A percentile compares a stretch with the other conserved stretches of the same genome.
Evolutionary conservation across 2,888 invertebrate genomes (phyloP).

Genomic region (Cheiracanthium punctorium): DNA sequence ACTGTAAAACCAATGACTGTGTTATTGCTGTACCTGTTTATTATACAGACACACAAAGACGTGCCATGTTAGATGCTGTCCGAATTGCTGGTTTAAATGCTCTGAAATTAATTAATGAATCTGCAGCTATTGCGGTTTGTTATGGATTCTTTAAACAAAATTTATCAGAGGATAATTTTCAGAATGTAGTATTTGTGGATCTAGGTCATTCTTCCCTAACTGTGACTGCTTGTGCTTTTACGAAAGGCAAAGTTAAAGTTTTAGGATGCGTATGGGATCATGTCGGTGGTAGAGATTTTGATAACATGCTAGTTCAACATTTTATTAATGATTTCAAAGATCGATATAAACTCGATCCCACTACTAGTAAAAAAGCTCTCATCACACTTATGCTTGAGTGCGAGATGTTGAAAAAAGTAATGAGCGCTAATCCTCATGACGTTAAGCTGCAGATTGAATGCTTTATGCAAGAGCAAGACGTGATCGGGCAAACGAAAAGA

Average conservation of each 20-base stretch:
- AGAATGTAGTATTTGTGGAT: slow-evolving; percentile 96
- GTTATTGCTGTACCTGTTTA: slow-evolving; percentile 95
- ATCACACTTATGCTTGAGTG: slow-evolving; percentile 91
- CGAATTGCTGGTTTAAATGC: slow-evolving; percentile 95
- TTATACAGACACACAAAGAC: slow-evolving; percentile 95
- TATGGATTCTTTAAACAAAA: slow-evolving; percentile 99
- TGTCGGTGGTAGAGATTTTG: slow-evolving; percentile 95
- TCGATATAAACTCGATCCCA: slow-evolving; percentile 90
- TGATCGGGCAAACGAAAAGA: slow-evolving; percentile 84
- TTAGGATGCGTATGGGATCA: slow-evolving; percentile 90
- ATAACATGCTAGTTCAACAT: slow-evolving; percentile 88
- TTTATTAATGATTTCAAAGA: slow-evolving; percentile 91
- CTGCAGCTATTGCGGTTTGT: slow-evolving; percentile 94
- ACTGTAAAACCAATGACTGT: slow-evolving; percentile 94
- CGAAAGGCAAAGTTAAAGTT: slow-evolving; percentile 80
- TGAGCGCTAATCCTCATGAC: slow-evolving; percentile 97
- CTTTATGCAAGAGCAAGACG: slow-evolving; percentile 98
- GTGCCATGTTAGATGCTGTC: slow-evolving; percentile 92
- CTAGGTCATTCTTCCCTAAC: slow-evolving; percentile 96
- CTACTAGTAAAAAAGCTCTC: slow-evolving; percentile 88
- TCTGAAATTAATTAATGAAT: slow-evolving; percentile 95
- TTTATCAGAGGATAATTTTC: slow-evolving; percentile 89
- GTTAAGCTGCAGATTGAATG: slow-evolving; percentile 98
- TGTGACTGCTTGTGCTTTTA: slow-evolving; percentile 79
- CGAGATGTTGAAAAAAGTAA: slow-evolving; percentile 98